Conservation (phyloP, 2,888 invertebrate genomes). For the Eugnorisma glareosa region DNA sequence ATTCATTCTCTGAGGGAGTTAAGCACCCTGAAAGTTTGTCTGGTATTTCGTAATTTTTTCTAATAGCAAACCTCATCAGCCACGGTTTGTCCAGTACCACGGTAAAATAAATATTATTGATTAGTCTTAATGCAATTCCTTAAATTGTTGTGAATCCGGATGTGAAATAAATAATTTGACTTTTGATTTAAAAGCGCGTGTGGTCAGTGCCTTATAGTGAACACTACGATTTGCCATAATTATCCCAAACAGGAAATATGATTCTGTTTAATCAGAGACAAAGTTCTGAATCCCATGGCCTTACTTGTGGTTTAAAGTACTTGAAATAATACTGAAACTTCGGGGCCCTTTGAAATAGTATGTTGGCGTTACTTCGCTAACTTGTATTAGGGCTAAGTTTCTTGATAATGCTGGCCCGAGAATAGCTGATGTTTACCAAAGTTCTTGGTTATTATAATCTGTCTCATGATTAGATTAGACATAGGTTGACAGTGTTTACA, state of each 20-base stretch:
- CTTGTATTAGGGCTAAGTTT: slow-evolving; percentile 55
- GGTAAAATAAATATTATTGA: too few species aligned
- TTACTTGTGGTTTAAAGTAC: slow-evolving; percentile 61
- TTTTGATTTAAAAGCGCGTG: background rate
- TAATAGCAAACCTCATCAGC: background rate
- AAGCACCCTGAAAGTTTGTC: background rate
- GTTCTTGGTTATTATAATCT: slow-evolving; percentile 44
- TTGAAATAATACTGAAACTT: slow-evolving; percentile 62
- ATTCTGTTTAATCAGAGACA: slow-evolving; percentile 44
- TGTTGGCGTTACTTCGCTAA: slow-evolving; percentile 44
- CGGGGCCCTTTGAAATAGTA: slow-evolving; percentile 53
- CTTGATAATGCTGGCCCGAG: slow-evolving; percentile 54
- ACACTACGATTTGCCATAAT: background rate
- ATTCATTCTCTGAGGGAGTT: background rate
- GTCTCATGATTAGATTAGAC: slow-evolving; percentile 20
- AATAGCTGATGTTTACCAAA: slow-evolving; percentile 55
- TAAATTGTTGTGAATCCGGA: too few species aligned
- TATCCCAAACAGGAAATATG: slow-evolving; percentile 28
- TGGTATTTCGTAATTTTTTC: background rate
- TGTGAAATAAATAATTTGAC: too few species aligned
- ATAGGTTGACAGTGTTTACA: background rate
- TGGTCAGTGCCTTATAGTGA: background rate
- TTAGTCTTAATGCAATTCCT: too few species aligned
- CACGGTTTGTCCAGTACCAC: background rate
- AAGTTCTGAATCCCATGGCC: slow-evolving; percentile 47